Conservation (phyloP, 2,113 vertebrate genomes). For the Paedocypris sp. region DNA sequence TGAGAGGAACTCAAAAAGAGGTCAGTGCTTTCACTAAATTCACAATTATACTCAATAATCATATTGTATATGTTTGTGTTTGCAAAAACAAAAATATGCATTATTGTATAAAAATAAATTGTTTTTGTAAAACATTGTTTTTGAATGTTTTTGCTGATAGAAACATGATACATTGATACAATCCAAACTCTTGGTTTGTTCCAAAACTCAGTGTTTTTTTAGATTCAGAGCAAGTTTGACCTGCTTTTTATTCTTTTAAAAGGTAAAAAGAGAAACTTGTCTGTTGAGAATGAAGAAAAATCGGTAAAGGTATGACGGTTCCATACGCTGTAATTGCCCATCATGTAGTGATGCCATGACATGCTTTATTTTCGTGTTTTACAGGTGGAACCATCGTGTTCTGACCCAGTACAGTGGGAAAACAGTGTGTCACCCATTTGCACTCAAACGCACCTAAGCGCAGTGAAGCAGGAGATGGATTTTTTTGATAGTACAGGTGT, state of each 20-base stretch:
- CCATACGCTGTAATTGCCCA: no score
- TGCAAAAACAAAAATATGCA: no score
- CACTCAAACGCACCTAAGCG: no score
- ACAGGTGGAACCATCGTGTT: constrained; percentile 16
- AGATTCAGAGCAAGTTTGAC: not conserved
- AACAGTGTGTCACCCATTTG: no score
- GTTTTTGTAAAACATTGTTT: no score
- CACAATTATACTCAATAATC: not conserved
- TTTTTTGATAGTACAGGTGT: constrained; percentile 47
- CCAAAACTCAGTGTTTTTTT: no score
- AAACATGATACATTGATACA: no score
- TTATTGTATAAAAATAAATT: no score
- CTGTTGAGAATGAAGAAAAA: constrained; percentile 53
- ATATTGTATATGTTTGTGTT: no score
- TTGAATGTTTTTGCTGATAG: no score
- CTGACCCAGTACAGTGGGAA: constrained; percentile 16
- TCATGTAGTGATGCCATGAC: not conserved
- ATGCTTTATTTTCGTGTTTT: not conserved
- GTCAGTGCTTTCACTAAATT: constrained; percentile 45
- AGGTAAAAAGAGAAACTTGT: constrained; percentile 61
- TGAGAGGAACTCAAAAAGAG: constrained; percentile 84
- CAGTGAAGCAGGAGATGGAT: constrained; percentile 50
- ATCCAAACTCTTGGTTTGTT: no score
- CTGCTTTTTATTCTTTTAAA: not conserved
- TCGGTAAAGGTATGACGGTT: constrained; percentile 40